Base-by-base conservation (phyloP, 2,888 invertebrate genomes). In the Microctonus hyperodae region DNA sequence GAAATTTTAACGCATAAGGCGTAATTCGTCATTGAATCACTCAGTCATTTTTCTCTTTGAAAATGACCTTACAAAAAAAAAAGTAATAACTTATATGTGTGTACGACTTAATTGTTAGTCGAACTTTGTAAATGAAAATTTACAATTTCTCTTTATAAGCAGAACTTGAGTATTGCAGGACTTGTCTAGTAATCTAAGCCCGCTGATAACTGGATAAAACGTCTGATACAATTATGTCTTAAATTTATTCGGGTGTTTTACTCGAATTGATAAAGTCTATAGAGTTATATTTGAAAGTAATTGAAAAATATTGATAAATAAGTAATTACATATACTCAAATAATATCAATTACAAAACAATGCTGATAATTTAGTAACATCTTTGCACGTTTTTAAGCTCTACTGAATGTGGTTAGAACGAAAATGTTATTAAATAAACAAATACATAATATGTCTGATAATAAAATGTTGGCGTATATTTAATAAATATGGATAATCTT, bases 141-240 rank as follows among this genome's bases (percentile, higher is more conserved):
- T n/a, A n/a, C n/a, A n/a, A n/a, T n/a, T n/a, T n/a, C n/a, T n/a
- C n/a, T n/a, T n/a, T n/a, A n/a, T n/a, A n/a, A n/a, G n/a, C n/a
- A n/a, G n/a, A n/a, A n/a, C n/a, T n/a, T n/a, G n/a, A n/a, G n/a
- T n/a, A n/a, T n/a, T n/a, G n/a, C n/a, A n/a, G n/a, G n/a, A n/a
- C n/a, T n/a, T n/a, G n/a, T n/a, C n/a, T n/a, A n/a, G n/a, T n/a
- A n/a, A n/a, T n/a, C n/a, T 56, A 50, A 70, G 68, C 72, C 66
- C 69, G 61, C 57, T 70, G 72, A 71, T 65, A 69, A 73, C 78
- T 77, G 78, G 76, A 77, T 78, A 78, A 78, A 78, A 75, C 73
- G 75, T 48, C 67, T 70, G 67, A 55, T 63, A n/a, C n/a, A n/a
- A n/a, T n/a, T n/a, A n/a, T n/a, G 72, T 69, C 67, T 50, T 64